These are phyloP conservation scores for Syrmaticus mikado DNA, from an alignment of 2,113 vertebrate species.

Conservation along the genomic window DNA sequence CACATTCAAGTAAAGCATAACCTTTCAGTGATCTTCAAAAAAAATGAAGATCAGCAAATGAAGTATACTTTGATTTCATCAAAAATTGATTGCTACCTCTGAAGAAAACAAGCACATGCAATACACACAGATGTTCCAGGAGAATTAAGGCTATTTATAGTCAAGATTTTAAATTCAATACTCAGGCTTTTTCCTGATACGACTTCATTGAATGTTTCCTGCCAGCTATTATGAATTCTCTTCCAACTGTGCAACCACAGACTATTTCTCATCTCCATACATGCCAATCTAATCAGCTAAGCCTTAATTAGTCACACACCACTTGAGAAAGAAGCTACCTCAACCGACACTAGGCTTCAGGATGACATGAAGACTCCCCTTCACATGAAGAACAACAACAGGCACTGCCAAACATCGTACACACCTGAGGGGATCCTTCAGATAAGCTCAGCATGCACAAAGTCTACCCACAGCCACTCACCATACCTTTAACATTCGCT, in stretches of 20 bases:
- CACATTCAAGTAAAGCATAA: neutral
- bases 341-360: neutral
- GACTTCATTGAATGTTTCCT: neutral
- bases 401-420: neutral
- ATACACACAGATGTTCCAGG: rapidly evolving
- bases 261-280: neutral
- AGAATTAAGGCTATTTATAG: neutral
- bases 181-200: neutral
- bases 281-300: neutral
- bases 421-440: rapidly evolving
- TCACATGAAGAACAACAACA: rapidly evolving
- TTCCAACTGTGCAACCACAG: neutral
- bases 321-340: neutral
- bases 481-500: conserved; percentile 88
- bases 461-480: rapidly evolving
- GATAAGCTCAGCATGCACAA: no score
- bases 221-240: neutral
- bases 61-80: neutral
- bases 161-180: neutral
- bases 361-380: neutral
- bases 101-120: neutral
- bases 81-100: neutral
- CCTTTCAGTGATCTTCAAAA: neutral
- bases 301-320: neutral
- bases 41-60: neutral